Base-by-base conservation (phyloP, 2,888 invertebrate genomes). In the Cecidostiba fungosa region DNA sequence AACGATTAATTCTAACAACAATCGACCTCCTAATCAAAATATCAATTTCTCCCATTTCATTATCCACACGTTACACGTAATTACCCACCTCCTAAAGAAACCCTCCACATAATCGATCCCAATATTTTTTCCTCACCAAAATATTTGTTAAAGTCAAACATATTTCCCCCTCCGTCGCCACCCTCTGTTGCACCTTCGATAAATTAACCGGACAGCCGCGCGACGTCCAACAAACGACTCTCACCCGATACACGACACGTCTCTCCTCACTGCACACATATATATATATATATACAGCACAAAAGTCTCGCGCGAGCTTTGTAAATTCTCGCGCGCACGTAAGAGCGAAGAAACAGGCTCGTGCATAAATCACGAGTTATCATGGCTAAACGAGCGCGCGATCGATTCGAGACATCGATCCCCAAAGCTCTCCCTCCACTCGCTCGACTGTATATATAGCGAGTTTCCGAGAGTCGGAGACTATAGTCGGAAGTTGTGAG, bases 291-390 rank as follows among this genome's bases (percentile, higher is more conserved):
- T 4, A 50, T 16, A 5, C 12, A 43, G 12, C 43, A 12, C 19
- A 6, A 59, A n/a, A 6, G 23, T 59, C 23, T 59, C n/a, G 8
- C 54, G 23, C 23, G 54, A 59, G 66, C 66, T 66, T 66, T 66
- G 66, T 5, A 26, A 66, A 26, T 26, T 66, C 66, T 66, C 32
- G 12, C 16, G 36, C 70, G n/a, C 19, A 36, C 14, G 47, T 4
- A 43, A 66, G 82, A 77, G n/a, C n/a, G 59, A 80, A 84, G 81
- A 85, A 77, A 82, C 69, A 79, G 86, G 73, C 86, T 88, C 81
- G 77, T 88, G 87, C 88, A 90, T 90, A 89, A 91, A 90, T 89
- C 82, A 89, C 82, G 85, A 88, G 88, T 87, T 89, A 87, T 87
- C 87, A 77, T 88, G 85, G 85, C 69, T 77, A 87, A 85, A 77